A percentile compares a stretch with the other conserved stretches of the same genome.
Evolutionary conservation across 2,797 vertebrate species (phyloP).

Genomic region (Chloroceryle amazona): DNA sequence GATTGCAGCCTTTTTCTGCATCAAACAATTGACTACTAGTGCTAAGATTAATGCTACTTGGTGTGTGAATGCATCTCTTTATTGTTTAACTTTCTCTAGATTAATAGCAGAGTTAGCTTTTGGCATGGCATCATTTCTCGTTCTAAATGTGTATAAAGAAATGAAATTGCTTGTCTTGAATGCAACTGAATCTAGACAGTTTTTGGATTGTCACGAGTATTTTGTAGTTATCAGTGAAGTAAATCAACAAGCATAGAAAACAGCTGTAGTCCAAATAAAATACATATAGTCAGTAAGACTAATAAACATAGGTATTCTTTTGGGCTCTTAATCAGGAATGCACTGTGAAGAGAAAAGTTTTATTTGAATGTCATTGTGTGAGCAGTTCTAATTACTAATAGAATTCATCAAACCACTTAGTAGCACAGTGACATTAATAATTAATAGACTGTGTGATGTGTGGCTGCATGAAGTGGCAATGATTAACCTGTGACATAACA

Average conservation of each 20-base stretch:
- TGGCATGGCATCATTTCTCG: not conserved
- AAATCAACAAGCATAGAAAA: not conserved
- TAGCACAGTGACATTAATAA: constrained; percentile 52
- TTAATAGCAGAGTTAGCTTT: not conserved
- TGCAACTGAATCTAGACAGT: not conserved
- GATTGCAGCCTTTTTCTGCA: not conserved
- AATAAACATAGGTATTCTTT: not conserved
- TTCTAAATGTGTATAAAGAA: not conserved
- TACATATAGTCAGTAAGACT: not conserved
- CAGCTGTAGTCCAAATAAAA: not conserved
- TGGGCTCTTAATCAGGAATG: not conserved
- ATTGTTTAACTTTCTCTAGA: not conserved
- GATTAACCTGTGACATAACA: constrained; percentile 27
- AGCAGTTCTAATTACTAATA: constrained; percentile 48
- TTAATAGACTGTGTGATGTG: constrained; percentile 10
- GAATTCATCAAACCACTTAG: constrained; percentile 45
- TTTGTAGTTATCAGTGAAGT: constrained; percentile 14
- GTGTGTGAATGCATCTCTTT: not conserved
- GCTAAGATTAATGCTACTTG: not conserved
- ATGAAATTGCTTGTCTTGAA: not conserved
- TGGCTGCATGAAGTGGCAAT: constrained; percentile 25
- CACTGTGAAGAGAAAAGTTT: not conserved
- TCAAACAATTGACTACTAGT: not conserved
- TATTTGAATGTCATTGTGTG: not conserved
- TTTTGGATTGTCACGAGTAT: not conserved